Percentiles rank a stretch among this genome's conserved stretches.
Conservation (phyloP, 2,888 invertebrate genomes). For the Julus scandinavius region DNA sequence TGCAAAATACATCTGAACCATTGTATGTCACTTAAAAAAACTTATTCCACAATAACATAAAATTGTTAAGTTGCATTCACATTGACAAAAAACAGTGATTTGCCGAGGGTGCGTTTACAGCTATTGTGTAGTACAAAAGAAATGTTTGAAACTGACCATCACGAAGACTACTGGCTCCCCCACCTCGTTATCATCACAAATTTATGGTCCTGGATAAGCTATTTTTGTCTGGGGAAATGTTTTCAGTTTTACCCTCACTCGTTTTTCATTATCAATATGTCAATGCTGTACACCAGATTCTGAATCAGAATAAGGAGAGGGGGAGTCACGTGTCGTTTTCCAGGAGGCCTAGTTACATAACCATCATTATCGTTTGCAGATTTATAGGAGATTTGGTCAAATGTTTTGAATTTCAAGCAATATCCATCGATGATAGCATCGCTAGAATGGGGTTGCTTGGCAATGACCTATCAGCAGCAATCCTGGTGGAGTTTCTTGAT, state of each 20-base stretch:
- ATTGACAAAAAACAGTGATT: neutral
- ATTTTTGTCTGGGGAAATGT: slow-evolving; percentile 29
- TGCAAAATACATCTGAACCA: no score
- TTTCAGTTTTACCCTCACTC: neutral
- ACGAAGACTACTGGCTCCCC: slow-evolving; percentile 3
- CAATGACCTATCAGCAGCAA: neutral
- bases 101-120: neutral
- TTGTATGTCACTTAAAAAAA: no score
- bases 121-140: no score
- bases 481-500: neutral
- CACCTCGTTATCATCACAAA: neutral
- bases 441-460: neutral
- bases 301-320: neutral
- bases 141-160: neutral
- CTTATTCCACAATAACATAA: no score
- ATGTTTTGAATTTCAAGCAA: neutral
- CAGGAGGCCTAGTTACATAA: neutral
- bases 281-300: neutral
- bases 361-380: slow-evolving; percentile 15
- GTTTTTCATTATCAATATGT: neutral
- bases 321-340: neutral
- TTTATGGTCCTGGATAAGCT: neutral
- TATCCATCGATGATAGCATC: neutral
- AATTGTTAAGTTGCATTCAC: neutral
- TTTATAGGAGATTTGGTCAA: neutral